Base-by-base conservation (phyloP, 2,113 vertebrate species). In the Amphilophus citrinellus region DNA sequence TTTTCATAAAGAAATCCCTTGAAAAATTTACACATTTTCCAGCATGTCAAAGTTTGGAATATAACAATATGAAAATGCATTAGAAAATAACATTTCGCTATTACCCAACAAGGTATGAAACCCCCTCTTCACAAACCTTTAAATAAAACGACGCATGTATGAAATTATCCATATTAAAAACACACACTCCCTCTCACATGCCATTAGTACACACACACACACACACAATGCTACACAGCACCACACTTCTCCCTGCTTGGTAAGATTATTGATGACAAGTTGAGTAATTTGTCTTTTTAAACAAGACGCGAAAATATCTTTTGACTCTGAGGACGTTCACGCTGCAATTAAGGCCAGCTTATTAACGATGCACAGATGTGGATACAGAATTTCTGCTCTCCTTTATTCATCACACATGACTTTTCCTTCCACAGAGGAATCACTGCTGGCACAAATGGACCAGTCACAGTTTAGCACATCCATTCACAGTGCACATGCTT, bases 231-330 rank as follows among this genome's bases (percentile, higher is more conserved):
- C 3, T 9, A 47, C 0, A 3, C 8, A 68, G 37, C 63, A 47
- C 68, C 32, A 27, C 58, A 44, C 71, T 8, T 60, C 44, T 75
- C 65, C n/a, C 60, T 57, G 18, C 80, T 61, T 57, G 3, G 57
- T 32, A 27, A 65, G 62, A 84, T 88, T 82, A 82, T 77, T 82
- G 56, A 86, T 82, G 88, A 81, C n/a, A 3, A 82, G 10, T 81
- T 79, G 53, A 27, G 80, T 76, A 80, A 90, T 88, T 83, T 81
- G 71, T 92, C 86, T 88, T 79, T 81, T 35, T 71, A 82, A 89
- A 88, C 50, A 44, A 80, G 85, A 88, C 27, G 1, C 66, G 77
- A 61, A 87, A 88, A 87, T 53, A 82, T 83, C 11, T 60, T 80
- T 84, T 85, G 56, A 78, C 86, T 83, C 82, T 9, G 62, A 87